Evolutionary conservation across 2,113 vertebrate species (phyloP).

Genomic region (Neotragus moschatus): DNA sequence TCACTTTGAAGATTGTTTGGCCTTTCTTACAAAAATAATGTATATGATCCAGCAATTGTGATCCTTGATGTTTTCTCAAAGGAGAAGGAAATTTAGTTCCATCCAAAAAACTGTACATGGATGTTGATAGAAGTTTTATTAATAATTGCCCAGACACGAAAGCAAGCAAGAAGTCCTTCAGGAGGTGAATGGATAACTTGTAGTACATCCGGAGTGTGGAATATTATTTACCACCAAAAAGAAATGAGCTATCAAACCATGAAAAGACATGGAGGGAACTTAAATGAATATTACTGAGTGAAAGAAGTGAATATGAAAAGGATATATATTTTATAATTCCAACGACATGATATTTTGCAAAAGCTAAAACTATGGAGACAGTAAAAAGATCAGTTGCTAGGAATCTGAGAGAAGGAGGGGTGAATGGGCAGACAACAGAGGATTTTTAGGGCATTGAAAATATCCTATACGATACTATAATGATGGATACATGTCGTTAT

Average conservation of each 20-base stretch:
- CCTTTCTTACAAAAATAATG: neutral
- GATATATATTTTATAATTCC: neutral
- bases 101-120: neutral
- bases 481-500: neutral
- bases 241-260: neutral
- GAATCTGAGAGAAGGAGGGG: neutral
- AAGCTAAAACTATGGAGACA: neutral
- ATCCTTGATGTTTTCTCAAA: neutral
- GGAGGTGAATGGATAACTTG: neutral
- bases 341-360: neutral
- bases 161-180: neutral
- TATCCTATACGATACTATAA: neutral
- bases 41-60: neutral
- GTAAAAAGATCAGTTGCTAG: neutral
- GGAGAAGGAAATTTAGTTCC: neutral
- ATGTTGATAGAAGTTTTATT: neutral
- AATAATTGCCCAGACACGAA: neutral
- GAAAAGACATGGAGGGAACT: neutral
- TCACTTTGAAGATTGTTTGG: neutral
- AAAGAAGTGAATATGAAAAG: neutral
- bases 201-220: neutral
- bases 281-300: neutral
- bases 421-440: neutral
- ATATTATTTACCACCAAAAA: neutral
- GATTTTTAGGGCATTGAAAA: neutral